A percentile compares a stretch with the other conserved stretches of the same genome.
Evolutionary conservation across 2,113 vertebrate genomes (phyloP).

Genomic region (Crotalus horridus): DNA sequence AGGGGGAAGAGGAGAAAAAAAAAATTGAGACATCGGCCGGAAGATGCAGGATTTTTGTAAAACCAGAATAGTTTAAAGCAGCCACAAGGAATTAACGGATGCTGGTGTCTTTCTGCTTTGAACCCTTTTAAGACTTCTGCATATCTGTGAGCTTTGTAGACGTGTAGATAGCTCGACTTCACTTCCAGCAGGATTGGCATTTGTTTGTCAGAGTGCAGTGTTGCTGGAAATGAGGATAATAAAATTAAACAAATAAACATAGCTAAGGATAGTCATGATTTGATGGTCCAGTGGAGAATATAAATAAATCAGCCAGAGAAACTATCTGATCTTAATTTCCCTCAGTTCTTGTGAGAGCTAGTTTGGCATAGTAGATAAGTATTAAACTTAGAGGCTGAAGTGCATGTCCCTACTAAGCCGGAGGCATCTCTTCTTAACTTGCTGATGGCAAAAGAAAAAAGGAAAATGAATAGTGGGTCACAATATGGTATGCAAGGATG

Average conservation of each 20-base stretch:
- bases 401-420: background rate
- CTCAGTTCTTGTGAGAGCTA: background rate
- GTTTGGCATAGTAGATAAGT: background rate
- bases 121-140: background rate
- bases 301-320: background rate
- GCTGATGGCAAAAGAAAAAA: background rate
- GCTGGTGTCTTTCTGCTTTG: background rate
- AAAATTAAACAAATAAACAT: background rate
- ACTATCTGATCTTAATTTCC: background rate
- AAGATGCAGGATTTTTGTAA: background rate
- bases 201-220: background rate
- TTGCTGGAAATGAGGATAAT: background rate
- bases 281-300: background rate
- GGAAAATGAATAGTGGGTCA: background rate
- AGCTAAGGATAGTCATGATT: background rate
- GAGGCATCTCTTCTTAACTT: background rate
- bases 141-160: background rate
- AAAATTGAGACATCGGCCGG: background rate
- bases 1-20: background rate
- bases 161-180: background rate
- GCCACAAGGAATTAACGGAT: background rate
- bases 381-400: background rate
- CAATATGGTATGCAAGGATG: background rate
- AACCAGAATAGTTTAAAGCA: background rate
- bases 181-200: background rate